A percentile compares a stretch with the other conserved stretches of the same genome.
These are phyloP conservation scores for Martes martes DNA, from an alignment of 2,113 vertebrate species.

Conservation along the genomic window DNA sequence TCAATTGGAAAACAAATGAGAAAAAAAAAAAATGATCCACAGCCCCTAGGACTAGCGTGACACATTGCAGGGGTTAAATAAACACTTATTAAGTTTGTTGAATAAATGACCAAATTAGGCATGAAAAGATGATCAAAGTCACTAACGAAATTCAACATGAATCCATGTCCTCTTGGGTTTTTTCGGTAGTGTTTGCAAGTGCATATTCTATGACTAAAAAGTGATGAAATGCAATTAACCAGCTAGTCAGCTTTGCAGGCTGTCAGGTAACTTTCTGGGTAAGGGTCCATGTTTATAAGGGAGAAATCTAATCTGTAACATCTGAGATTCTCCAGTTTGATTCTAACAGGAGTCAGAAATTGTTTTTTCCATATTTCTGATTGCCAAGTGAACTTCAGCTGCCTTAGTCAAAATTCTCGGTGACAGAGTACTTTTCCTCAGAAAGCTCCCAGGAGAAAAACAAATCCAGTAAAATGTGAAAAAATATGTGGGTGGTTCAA, in stretches of 20 bases:
- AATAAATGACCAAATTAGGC: slow-evolving; percentile 33
- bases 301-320: not conserved
- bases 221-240: slow-evolving; percentile 15
- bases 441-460: slow-evolving; percentile 54
- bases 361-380: slow-evolving; percentile 10
- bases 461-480: slow-evolving; percentile 47
- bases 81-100: not conserved
- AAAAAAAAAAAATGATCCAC: not conserved
- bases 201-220: not conserved
- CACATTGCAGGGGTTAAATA: not conserved
- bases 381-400: not conserved
- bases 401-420: slow-evolving; percentile 42
- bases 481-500: slow-evolving; percentile 51
- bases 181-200: slow-evolving; percentile 25
- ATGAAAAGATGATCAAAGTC: not conserved
- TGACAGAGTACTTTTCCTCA: slow-evolving; percentile 45
- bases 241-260: slow-evolving; percentile 10
- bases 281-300: slow-evolving; percentile 7
- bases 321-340: slow-evolving; percentile 37
- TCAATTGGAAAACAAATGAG: not conserved
- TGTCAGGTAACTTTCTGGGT: slow-evolving; percentile 32
- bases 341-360: slow-evolving; percentile 3
- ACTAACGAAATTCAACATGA: slow-evolving; percentile 6
- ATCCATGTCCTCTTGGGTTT: not conserved
- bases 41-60: not conserved